Conservation (phyloP, 2,888 invertebrate species). For the Herminia tarsipennalis region DNA sequence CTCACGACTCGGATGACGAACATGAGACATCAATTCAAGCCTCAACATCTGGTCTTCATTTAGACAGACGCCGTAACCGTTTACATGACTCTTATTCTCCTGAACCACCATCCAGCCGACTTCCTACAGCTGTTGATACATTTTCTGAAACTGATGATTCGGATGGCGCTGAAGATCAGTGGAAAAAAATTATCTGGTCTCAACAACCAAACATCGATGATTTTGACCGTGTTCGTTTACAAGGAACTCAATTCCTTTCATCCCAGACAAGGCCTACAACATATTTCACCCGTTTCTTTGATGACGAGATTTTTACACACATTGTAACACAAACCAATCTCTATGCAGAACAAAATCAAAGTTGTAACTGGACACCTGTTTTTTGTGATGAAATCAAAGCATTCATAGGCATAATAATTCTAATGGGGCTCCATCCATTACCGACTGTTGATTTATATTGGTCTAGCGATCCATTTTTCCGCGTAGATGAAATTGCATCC, state of each 20-base stretch:
- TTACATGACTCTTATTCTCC: conserved; percentile 8
- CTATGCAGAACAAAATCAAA: conserved; percentile 13
- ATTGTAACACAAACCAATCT: conserved; percentile 19
- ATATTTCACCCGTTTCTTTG: conserved; percentile 10
- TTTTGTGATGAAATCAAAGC: conserved; percentile 7
- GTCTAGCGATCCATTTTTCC: conserved; percentile 18
- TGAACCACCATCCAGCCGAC: conserved; percentile 3
- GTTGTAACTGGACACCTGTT: conserved; percentile 8
- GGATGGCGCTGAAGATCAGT: conserved; percentile 10
- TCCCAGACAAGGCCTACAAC: conserved; percentile 6
- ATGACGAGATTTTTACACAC: conserved; percentile 9
- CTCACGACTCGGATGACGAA: background rate
- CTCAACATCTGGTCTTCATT: conserved; percentile 11
- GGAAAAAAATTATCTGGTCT: conserved; percentile 13
- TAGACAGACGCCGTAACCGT: conserved; percentile 5
- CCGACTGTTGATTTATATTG: conserved; percentile 16
- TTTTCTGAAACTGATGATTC: conserved; percentile 18
- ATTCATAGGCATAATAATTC: conserved; percentile 11
- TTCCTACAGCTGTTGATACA: conserved; percentile 1
- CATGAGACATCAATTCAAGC: background rate
- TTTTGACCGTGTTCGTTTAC: conserved; percentile 10
- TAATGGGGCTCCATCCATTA: conserved; percentile 17
- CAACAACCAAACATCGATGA: conserved; percentile 8
- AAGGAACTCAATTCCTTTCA: conserved; percentile 9
- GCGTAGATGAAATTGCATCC: conserved; percentile 17